Evolutionary conservation across 2,797 vertebrate genomes (phyloP).

Genomic region (Cetoscarus ocellatus): DNA sequence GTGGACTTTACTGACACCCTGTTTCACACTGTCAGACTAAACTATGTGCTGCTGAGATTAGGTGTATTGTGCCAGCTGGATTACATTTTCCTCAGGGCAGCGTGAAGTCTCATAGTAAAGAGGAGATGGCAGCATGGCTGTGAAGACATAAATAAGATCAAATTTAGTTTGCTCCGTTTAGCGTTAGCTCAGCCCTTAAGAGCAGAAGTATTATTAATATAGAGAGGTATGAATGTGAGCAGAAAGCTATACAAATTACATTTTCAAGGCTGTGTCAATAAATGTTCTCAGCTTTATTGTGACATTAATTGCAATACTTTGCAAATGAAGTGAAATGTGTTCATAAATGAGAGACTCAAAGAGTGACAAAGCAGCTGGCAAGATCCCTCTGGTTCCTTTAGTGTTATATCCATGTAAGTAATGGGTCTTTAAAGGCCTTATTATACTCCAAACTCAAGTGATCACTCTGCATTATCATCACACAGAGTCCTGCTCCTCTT

Average conservation of each 20-base stretch:
- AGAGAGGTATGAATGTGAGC: background rate
- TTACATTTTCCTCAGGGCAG: constrained; percentile 61
- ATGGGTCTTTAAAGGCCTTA: constrained; percentile 39
- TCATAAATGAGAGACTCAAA: constrained; percentile 18
- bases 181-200: background rate
- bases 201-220: constrained; percentile 11
- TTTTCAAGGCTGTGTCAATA: background rate
- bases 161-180: constrained; percentile 40
- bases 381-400: constrained; percentile 15
- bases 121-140: constrained; percentile 42
- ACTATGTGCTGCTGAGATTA: constrained; percentile 63
- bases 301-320: constrained; percentile 8
- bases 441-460: constrained; percentile 37
- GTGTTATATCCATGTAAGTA: constrained; percentile 35
- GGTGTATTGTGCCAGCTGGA: constrained; percentile 67
- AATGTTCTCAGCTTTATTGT: constrained; percentile 12
- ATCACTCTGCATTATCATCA: constrained; percentile 54
- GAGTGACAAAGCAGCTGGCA: constrained; percentile 23
- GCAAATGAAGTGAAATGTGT: constrained; percentile 40
- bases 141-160: constrained; percentile 52
- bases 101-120: constrained; percentile 51
- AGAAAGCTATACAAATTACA: constrained; percentile 16
- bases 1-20: constrained; percentile 52
- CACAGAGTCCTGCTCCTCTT: constrained; percentile 31
- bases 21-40: constrained; percentile 69